Base-by-base conservation (phyloP, 2,797 vertebrate species). In the Argya squamiceps region DNA sequence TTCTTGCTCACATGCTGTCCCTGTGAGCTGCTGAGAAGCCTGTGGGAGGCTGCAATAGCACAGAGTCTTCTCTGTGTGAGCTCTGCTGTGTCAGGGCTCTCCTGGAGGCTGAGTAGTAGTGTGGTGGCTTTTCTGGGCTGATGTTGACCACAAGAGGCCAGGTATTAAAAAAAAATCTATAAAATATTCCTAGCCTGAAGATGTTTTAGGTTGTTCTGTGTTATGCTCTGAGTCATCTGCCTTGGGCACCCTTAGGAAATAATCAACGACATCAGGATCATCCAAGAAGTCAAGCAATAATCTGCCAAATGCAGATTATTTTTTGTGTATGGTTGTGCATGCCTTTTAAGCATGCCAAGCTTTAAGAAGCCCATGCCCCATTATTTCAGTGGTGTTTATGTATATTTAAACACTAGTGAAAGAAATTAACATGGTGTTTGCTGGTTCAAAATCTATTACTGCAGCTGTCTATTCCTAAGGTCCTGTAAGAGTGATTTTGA, bases 391-490 rank as follows among this genome's bases (percentile, higher is more conserved):
- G 46, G 4, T 53, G 15, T 43, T 81, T 78, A 17, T 41, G 32
- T 55, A 3, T 64, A 68, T 90, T 65, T 73, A 55, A 92, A 65
- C 22, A 34, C 4, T 10, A n/a, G 20, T 70, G 41, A 44, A 60
- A 79, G 49, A 77, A 76, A 87, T 74, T 39, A 76, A 32, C 29
- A 39, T 32, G 0, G 0, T 62, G 36, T 91, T 94, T 80, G 32
- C 14, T 37, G 15, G 8, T 84, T 94, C 82, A 92, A 76, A 95
- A 85, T 77, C 24, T 39, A 26, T 34, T 46, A n/a, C 82, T 76
- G 70, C 60, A 84, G 77, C 85, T 92, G 36, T 70, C 79, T 94
- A 37, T 96, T 96, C 83, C 93, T 88, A 87, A 71, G 34, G 12
- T 60, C 69, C 62, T 67, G 6, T 37, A 68, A 84, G 43, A 80